A percentile compares a stretch with the other conserved stretches of the same genome.
Evolutionary conservation across 2,113 vertebrate species (phyloP).

Genomic region (Fulmarus glacialis): DNA sequence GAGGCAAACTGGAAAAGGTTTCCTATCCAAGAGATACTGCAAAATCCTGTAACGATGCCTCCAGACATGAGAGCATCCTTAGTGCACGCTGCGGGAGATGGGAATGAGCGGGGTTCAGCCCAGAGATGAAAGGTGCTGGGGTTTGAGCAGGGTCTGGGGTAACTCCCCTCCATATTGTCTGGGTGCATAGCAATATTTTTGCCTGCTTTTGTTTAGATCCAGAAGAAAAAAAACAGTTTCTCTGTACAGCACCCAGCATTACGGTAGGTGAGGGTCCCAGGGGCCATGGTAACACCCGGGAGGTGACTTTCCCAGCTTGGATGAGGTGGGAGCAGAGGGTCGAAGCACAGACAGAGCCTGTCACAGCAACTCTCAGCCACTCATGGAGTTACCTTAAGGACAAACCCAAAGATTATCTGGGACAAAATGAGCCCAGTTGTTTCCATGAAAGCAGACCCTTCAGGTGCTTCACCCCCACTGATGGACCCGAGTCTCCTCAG

Average conservation of each 20-base stretch:
- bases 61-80: not conserved
- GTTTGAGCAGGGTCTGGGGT: not conserved
- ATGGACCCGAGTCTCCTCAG: not conserved
- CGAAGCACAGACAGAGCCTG: not conserved
- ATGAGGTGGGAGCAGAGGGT: not conserved
- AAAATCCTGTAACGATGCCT: not conserved
- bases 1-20: not conserved
- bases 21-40: not conserved
- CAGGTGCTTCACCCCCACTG: not conserved
- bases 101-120: not conserved
- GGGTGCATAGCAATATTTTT: not conserved
- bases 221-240: not conserved
- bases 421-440: not conserved
- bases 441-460: not conserved
- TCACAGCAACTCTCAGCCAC: not conserved
- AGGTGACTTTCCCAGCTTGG: not conserved
- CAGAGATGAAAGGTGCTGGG: not conserved
- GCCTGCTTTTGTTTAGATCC: not conserved
- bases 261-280: not conserved
- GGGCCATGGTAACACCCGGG: not conserved
- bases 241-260: not conserved
- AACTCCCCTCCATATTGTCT: not conserved
- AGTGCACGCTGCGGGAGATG: not conserved
- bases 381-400: not conserved
- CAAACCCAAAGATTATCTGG: not conserved